Base-by-base conservation (phyloP, 2,113 vertebrate genomes). In the Peromyscus californicus region DNA sequence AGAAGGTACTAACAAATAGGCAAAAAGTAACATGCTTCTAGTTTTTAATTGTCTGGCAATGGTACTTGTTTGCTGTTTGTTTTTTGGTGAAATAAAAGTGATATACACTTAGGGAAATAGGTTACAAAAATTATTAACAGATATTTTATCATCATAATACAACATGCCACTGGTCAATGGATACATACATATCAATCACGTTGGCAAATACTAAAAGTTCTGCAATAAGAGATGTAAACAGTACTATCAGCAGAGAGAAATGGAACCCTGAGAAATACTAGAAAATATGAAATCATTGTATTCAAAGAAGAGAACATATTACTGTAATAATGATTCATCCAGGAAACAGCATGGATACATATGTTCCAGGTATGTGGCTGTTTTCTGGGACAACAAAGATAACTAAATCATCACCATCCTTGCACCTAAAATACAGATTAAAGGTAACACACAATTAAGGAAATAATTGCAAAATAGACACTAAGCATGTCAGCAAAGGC, bases 61-160 rank as follows among this genome's bases (percentile, higher is more conserved):
- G 11, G 65, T 29, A 90, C 67, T 93, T 89, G 15, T 21, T 69
- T 78, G 57, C 1, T n/a, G 7, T 42, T 80, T 42, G 22, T 70
- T 93, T 74, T 76, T 74, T 76, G n/a, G 4, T 42, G 89, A 97
- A 95, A 94, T 91, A 94, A 95, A 86, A 96, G 75, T 69, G 67
- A 69, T 89, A 72, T 48, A 89, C 88, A 48, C 94, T 70, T 59
- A 51, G 83, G 59, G 57, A 92, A 97, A 63, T 93, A 3, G 86
- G 67, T 93, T 90, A 36, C 86, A 59, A 91, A 17, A 16, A 61
- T 54, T 89, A 36, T 82, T 88, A 90, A n/a, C 13, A 91, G 36
- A 80, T 54, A 86, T 87, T 93, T 88, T 95, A 74, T 93, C 15
- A 90, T 93, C 75, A 26, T 78, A 86, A 94, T 93, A 78, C 82